phyloP scores from a whole-genome alignment of 2,888 invertebrate genomes.

The Eulithis prunata region DNA sequence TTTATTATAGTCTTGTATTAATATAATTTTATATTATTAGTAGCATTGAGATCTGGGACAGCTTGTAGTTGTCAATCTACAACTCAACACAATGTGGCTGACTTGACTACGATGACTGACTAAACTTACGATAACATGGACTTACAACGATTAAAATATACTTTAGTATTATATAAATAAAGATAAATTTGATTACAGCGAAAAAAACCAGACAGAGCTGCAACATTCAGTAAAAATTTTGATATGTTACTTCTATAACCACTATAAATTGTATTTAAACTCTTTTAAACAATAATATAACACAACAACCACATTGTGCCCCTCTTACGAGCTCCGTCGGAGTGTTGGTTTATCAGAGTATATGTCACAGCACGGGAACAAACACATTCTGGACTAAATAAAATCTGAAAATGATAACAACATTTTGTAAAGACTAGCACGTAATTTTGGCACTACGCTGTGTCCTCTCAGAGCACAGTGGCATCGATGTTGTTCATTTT shows the following conservation, averaged over 20 bases:
- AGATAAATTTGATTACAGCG: constrained; percentile 29
- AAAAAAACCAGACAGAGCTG: constrained; percentile 35
- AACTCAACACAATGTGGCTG: constrained; percentile 44
- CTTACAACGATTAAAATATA: constrained; percentile 36
- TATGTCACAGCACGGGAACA: constrained; percentile 82
- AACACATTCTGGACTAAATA: constrained; percentile 84
- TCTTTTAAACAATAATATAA: constrained; percentile 49
- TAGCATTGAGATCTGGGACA: constrained; percentile 46
- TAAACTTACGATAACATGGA: constrained; percentile 38
- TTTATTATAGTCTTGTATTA: constrained; percentile 37
- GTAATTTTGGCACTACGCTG: constrained; percentile 84
- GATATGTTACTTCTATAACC: constrained; percentile 43
- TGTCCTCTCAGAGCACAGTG: constrained; percentile 70
- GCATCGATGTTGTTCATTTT: constrained; percentile 78
- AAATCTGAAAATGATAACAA: constrained; percentile 84
- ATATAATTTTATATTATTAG: constrained; percentile 37
- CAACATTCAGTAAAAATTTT: constrained; percentile 39
- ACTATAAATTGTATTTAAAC: constrained; percentile 40
- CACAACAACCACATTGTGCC: constrained; percentile 65
- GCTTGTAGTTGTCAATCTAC: constrained; percentile 55
- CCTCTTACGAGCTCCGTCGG: constrained; percentile 52
- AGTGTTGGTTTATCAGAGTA: constrained; percentile 81
- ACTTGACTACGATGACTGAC: constrained; percentile 30
- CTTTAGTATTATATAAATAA: constrained; percentile 26
- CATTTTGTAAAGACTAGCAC: constrained; percentile 81